Conservation (phyloP, 1,140 invertebrate genomes). For the Drosophila fuyamai region DNA sequence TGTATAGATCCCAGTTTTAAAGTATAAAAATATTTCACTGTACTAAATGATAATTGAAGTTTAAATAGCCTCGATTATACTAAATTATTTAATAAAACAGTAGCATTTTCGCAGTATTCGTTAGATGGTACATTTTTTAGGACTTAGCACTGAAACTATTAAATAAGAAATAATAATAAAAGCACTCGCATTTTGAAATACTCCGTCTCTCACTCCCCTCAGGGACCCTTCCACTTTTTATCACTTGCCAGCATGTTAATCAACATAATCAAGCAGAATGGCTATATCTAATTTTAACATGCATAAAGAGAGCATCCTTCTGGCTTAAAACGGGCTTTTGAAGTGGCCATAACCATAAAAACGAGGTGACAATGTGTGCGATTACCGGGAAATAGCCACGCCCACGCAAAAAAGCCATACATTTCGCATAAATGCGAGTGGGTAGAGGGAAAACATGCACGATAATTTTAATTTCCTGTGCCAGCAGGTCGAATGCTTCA, state of each 20-base stretch:
- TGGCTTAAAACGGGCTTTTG: conserved; percentile 21
- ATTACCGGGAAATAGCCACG: not conserved
- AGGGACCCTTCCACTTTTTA: not conserved
- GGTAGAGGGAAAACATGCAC: conserved; percentile 47
- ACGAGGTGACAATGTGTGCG: conserved; percentile 34
- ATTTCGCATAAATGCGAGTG: not conserved
- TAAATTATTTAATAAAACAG: too few relatives aligned
- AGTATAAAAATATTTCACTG: too few relatives aligned
- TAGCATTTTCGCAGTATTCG: too few relatives aligned
- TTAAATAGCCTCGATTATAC: too few relatives aligned
- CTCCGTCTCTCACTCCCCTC: not conserved
- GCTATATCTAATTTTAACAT: conserved; percentile 39
- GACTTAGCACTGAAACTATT: not conserved
- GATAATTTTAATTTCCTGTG: conserved; percentile 77
- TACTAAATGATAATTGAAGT: too few relatives aligned
- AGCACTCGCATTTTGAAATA: not conserved
- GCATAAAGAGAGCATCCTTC: conserved; percentile 16
- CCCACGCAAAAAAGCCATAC: conserved; percentile 12
- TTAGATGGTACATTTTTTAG: not conserved
- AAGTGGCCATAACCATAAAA: conserved; percentile 22
- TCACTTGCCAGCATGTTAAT: conserved; percentile 24
- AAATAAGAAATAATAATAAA: conserved; percentile 1
- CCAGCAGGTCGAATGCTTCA: conserved; percentile 63
- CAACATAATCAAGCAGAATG: conserved; percentile 37
- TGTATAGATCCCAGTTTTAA: too few relatives aligned